phyloP scores from a whole-genome alignment of 2,113 vertebrate species.

The Haemorhous mexicanus region DNA sequence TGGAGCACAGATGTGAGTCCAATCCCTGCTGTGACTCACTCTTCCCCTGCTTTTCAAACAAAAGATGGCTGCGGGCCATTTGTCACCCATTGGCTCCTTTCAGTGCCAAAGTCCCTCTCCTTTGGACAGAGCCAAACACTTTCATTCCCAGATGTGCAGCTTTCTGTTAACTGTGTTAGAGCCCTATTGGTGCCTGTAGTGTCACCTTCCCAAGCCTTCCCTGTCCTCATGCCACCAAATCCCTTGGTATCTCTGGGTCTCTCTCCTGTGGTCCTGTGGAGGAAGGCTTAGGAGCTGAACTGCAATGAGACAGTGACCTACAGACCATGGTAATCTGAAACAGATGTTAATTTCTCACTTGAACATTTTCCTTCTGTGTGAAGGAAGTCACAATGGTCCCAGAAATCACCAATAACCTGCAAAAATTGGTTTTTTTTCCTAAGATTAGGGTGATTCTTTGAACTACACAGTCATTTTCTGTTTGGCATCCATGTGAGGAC shows the following conservation, averaged over 20 bases:
- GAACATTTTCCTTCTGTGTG: not conserved
- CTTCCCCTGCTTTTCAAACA: not conserved
- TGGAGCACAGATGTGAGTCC: not conserved
- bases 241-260: not conserved
- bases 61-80: not conserved
- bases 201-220: not conserved
- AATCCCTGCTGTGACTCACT: constrained; percentile 12
- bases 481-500: not conserved
- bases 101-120: not conserved
- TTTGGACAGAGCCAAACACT: not conserved
- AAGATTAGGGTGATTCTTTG: not conserved
- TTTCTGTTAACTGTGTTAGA: not conserved
- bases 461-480: not conserved
- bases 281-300: not conserved
- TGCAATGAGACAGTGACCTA: no score
- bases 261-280: not conserved
- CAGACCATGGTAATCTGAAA: no score
- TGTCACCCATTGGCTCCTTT: constrained; percentile 1
- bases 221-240: not conserved
- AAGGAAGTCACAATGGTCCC: not conserved
- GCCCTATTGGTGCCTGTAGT: not conserved
- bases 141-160: not conserved
- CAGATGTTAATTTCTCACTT: not conserved
- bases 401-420: not conserved
- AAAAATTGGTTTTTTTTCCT: not conserved